Evolutionary conservation across 1,140 invertebrate species (phyloP).

Genomic region (Hirudo medicinalis): DNA sequence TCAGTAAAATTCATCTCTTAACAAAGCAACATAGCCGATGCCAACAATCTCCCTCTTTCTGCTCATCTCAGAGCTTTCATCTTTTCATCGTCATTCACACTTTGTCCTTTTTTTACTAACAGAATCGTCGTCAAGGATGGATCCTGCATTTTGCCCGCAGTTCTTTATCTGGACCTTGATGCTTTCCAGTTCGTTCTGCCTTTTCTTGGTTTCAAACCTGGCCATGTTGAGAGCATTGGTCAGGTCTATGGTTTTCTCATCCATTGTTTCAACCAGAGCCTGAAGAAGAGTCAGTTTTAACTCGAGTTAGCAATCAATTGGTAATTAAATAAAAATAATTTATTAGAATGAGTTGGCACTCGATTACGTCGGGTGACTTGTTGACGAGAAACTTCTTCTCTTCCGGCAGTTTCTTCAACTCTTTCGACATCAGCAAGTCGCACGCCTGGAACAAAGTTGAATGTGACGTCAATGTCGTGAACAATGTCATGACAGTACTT

Average conservation of each 20-base stretch:
- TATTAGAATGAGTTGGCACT: background rate
- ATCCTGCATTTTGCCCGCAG: too few relatives aligned
- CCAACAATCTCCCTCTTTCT: too few relatives aligned
- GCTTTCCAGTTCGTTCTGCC: constrained; percentile 37
- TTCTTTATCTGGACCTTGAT: constrained; percentile 37
- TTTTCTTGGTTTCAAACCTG: constrained; percentile 33
- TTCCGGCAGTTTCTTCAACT: background rate
- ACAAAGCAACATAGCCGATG: too few relatives aligned
- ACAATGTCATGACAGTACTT: too few relatives aligned
- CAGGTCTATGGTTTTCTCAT: constrained; percentile 40
- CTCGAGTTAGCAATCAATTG: background rate
- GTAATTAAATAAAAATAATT: background rate
- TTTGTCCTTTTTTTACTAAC: too few relatives aligned
- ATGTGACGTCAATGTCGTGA: too few relatives aligned
- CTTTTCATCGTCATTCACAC: too few relatives aligned
- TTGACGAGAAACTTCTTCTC: constrained; percentile 3
- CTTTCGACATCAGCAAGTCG: background rate
- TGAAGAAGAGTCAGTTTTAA: constrained; percentile 22
- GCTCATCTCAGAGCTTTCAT: too few relatives aligned
- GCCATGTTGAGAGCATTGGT: constrained; percentile 37
- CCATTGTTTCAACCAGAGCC: constrained; percentile 40
- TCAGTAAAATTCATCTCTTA: too few relatives aligned
- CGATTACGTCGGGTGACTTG: background rate
- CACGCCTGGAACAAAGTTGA: background rate
- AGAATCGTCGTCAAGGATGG: too few relatives aligned